Conservation (phyloP, 2,888 invertebrate species). For the Cephalotes varians region DNA sequence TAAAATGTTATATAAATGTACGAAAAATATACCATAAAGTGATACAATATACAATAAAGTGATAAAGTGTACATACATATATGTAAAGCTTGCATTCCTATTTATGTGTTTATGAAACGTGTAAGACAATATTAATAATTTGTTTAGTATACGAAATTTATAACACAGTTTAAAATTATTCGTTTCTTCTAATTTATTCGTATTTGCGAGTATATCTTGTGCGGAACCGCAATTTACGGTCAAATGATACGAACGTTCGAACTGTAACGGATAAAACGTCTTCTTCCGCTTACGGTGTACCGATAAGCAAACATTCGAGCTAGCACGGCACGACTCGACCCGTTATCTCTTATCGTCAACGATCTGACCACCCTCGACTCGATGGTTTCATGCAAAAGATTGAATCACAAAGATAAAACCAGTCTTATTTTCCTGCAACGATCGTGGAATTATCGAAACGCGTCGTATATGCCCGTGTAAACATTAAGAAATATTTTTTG, state of each 20-base stretch:
- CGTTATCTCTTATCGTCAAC: constrained; percentile 74
- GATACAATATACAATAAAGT: not conserved
- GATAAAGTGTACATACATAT: not conserved
- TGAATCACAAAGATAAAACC: constrained; percentile 72
- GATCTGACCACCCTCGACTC: constrained; percentile 72
- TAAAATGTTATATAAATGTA: not conserved
- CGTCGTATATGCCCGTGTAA: constrained; percentile 56
- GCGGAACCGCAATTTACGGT: not conserved
- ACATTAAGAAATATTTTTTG: constrained; percentile 24
- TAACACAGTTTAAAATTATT: not conserved
- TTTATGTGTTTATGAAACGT: no score
- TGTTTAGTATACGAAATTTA: not conserved
- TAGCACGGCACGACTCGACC: constrained; percentile 32
- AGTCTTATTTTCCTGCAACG: constrained; percentile 67
- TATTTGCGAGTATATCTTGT: not conserved
- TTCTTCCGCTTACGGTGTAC: constrained; percentile 45
- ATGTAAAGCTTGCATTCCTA: not conserved
- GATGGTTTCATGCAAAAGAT: constrained; percentile 68
- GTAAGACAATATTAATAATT: not conserved
- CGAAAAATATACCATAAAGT: not conserved
- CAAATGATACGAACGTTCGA: constrained; percentile 27
- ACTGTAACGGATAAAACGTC: constrained; percentile 46
- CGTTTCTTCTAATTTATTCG: not conserved
- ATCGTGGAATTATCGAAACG: constrained; percentile 74
- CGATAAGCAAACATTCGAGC: constrained; percentile 51